Evolutionary conservation across 1,140 invertebrate genomes (phyloP).

Genomic region (Lasaia peninsularis): DNA sequence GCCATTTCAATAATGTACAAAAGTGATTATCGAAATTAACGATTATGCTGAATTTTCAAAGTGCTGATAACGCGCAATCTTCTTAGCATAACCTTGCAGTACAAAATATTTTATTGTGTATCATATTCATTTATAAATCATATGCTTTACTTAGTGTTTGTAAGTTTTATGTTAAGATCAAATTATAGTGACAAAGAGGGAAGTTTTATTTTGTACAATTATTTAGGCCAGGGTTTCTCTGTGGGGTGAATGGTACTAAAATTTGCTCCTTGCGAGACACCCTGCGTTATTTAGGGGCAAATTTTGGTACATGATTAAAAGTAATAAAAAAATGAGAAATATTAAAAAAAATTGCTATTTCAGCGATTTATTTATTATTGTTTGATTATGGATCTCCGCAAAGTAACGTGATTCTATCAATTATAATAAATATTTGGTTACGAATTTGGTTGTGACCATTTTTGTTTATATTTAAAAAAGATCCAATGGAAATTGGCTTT

Average conservation of each 20-base stretch:
- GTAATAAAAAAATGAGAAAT: too few relatives aligned
- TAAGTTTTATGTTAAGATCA: conserved; percentile 50
- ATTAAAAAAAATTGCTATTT: too few relatives aligned
- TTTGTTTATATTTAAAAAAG: too few relatives aligned
- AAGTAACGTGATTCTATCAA: too few relatives aligned
- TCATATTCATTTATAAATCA: conserved; percentile 58
- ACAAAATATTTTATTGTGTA: conserved; percentile 69
- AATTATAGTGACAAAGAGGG: conserved; percentile 33
- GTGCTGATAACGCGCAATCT: conserved; percentile 25
- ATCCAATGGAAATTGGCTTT: too few relatives aligned
- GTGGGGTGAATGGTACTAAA: not conserved
- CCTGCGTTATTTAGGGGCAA: too few relatives aligned
- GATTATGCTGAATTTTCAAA: conserved; percentile 16
- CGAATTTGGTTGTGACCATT: too few relatives aligned
- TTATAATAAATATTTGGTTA: too few relatives aligned
- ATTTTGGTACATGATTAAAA: too few relatives aligned
- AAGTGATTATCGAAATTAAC: conserved; percentile 25
- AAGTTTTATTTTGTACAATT: conserved; percentile 52
- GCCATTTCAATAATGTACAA: conserved; percentile 44
- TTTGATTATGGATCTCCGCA: too few relatives aligned
- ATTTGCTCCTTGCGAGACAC: too few relatives aligned
- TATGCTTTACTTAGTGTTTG: conserved; percentile 69
- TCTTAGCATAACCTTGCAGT: conserved; percentile 65
- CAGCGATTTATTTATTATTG: conserved; percentile 10
- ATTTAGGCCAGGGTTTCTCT: conserved; percentile 19